Evolutionary conservation across 2,888 invertebrate species (phyloP), one percentile per base, ranked within the genome.

Genomic region (Anoplius nigerrimus): DNA sequence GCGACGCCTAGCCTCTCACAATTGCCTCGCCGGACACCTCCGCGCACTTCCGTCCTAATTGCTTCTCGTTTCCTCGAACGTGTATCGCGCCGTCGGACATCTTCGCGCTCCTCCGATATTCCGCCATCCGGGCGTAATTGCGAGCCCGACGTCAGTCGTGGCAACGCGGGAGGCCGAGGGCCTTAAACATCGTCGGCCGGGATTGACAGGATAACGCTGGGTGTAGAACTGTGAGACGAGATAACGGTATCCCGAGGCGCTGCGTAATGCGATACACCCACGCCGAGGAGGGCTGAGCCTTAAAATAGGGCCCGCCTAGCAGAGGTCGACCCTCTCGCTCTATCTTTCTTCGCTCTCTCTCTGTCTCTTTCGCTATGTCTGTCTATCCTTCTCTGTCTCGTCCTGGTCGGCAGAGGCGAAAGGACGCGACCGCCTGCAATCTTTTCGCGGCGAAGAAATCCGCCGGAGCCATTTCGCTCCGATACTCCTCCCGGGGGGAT

Each of bases 391-490:
- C n/a, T n/a, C n/a, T n/a, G n/a, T n/a, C n/a, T n/a, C n/a, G 42
- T 62, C 52, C 13, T 16, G 46, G 58, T 48, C 11, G 1, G 16
- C 48, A n/a, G n/a, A n/a, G 3, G 16, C 48, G 5, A 48, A 18
- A 43, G 18, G 62, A 73, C 52, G 43, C 43, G n/a, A n/a, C 56
- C 53, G 24, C 24, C n/a, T 54, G 66, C 62, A 66, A 69, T 66
- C 63, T 69, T 66, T 74, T 56, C 60, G 27, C 18, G 15, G 15
- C 21, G 46, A 64, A 24, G 45, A 59, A 34, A 56, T 62, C 45
- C 65, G 4, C 52, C 61, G 16, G 61, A 46, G 62, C 52, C 16
- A 51, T 59, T 22, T 24, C 22, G 48, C 43, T 21, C n/a, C 21
- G 56, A 65, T 71, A 57, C 21, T 63, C 15, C 58, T 18, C 56